Conservation (phyloP, 1,140 invertebrate genomes). For the Drosophila nasuta region DNA sequence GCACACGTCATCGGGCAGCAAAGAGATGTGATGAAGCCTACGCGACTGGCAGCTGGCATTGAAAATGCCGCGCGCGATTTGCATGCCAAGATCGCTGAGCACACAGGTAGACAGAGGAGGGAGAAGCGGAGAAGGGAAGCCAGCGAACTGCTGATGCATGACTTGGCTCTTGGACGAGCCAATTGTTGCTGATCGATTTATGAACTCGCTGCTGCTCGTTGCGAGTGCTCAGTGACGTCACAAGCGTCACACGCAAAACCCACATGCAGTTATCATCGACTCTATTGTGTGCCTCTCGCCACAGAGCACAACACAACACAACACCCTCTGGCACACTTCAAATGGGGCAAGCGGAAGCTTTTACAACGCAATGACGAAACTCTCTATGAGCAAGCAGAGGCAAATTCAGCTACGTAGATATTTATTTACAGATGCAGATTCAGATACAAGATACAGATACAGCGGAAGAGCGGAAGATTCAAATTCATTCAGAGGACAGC, state of each 20-base stretch:
- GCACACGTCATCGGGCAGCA: constrained; percentile 73
- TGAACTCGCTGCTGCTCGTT: constrained; percentile 68
- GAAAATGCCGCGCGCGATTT: constrained; percentile 75
- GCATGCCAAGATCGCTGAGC: constrained; percentile 62
- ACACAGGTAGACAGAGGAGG: background rate
- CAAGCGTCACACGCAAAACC: constrained; percentile 46
- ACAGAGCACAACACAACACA: background rate
- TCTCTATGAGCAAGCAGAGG: constrained; percentile 18
- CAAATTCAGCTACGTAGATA: constrained; percentile 10
- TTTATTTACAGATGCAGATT: constrained; percentile 10
- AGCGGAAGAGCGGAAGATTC: constrained; percentile 20
- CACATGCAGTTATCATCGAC: constrained; percentile 42
- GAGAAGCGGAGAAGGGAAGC: background rate
- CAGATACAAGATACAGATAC: constrained; percentile 16
- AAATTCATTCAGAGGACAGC: constrained; percentile 65
- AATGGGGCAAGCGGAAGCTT: constrained; percentile 71
- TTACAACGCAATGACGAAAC: constrained; percentile 60
- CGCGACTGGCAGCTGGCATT: constrained; percentile 64
- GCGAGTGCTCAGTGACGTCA: constrained; percentile 65
- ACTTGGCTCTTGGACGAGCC: constrained; percentile 59
- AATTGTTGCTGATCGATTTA: constrained; percentile 77
- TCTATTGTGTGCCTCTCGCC: constrained; percentile 27
- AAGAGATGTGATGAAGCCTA: constrained; percentile 60
- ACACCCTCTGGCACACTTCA: constrained; percentile 3
- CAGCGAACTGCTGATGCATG: constrained; percentile 66